Percentiles rank a stretch among this genome's conserved stretches.
Evolutionary conservation across 2,797 vertebrate species (phyloP).

Genomic region (Sebastes hubbsi): DNA sequence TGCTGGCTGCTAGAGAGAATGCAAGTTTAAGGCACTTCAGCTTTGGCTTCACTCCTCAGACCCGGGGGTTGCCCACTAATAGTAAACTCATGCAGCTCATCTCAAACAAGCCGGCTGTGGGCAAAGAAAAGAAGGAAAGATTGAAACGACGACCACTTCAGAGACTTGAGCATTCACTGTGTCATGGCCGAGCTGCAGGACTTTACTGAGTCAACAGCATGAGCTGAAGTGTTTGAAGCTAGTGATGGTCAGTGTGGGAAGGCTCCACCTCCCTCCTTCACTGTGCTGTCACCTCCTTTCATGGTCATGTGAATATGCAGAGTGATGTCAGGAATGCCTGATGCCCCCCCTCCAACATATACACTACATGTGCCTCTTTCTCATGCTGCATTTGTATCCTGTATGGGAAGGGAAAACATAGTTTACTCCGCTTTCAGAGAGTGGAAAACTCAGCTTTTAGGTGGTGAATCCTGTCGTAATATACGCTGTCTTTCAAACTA

Average conservation of each 20-base stretch:
- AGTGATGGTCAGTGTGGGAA: slow-evolving; percentile 2
- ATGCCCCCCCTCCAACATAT: not conserved
- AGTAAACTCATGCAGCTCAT: not conserved
- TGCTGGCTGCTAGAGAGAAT: too few species aligned
- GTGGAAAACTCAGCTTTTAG: not conserved
- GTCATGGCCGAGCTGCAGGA: not conserved
- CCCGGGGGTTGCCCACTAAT: too few species aligned
- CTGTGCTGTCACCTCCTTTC: slow-evolving; percentile 26
- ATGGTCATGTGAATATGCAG: slow-evolving; percentile 10
- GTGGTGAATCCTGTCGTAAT: not conserved
- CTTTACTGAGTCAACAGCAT: not conserved
- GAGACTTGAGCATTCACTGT: not conserved
- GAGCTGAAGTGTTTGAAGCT: not conserved
- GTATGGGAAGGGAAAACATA: not conserved
- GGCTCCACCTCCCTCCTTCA: slow-evolving; percentile 3
- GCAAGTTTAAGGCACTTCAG: too few species aligned
- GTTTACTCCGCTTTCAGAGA: not conserved
- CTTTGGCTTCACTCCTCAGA: too few species aligned
- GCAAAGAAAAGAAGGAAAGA: too few species aligned
- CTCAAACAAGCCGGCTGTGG: not conserved
- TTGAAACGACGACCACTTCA: not conserved
- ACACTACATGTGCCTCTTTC: not conserved
- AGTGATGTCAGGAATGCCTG: not conserved
- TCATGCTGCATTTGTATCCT: not conserved
- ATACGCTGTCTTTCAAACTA: too few species aligned